Evolutionary conservation across 1,140 invertebrate genomes (phyloP).

Genomic region (Camponotus floridanus): DNA sequence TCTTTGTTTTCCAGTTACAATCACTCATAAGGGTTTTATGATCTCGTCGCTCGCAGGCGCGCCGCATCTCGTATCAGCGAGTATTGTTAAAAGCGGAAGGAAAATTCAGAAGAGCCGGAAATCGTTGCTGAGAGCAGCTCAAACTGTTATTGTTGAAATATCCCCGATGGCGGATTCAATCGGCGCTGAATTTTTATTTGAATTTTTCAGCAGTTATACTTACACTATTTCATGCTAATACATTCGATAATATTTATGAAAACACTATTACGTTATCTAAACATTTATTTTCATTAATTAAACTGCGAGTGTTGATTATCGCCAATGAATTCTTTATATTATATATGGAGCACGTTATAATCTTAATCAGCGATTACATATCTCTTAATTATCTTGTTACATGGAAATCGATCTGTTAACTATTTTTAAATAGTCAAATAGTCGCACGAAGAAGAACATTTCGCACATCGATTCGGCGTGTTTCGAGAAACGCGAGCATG

Average conservation of each 20-base stretch:
- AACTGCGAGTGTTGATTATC: background rate
- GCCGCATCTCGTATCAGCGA: conserved; percentile 54
- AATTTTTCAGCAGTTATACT: background rate
- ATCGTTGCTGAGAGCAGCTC: conserved; percentile 15
- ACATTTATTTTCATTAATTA: background rate
- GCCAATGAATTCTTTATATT: background rate
- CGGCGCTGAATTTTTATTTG: background rate
- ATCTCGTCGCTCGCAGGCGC: conserved; percentile 69
- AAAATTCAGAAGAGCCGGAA: conserved; percentile 43
- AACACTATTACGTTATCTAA: background rate
- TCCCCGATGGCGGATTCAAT: conserved; percentile 19
- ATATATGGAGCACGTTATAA: background rate
- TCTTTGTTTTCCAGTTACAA: conserved; percentile 72
- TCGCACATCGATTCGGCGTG: conserved; percentile 33
- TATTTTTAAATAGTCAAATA: conserved; percentile 18
- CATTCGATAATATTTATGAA: background rate
- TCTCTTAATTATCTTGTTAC: background rate
- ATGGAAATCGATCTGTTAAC: background rate
- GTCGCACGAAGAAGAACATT: conserved; percentile 29
- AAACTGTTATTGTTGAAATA: conserved; percentile 36
- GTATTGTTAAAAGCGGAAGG: conserved; percentile 49
- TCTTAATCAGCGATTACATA: background rate
- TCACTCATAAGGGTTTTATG: conserved; percentile 72
- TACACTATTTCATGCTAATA: background rate
- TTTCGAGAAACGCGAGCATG: conserved; percentile 27